Conservation (phyloP, 2,113 vertebrate species). For the Perca flavescens region DNA sequence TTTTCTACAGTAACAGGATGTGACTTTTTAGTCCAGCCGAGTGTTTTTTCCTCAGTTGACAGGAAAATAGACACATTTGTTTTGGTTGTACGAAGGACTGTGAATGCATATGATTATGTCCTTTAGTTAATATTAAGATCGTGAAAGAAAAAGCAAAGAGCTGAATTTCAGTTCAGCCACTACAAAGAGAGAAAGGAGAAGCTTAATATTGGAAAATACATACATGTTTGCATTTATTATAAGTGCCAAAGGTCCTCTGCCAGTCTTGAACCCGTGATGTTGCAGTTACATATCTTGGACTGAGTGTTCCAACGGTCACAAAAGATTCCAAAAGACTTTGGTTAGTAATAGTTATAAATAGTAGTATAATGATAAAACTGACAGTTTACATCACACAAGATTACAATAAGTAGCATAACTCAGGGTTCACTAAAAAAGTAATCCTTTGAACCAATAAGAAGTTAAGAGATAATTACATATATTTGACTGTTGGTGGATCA, state of each 20-base stretch:
- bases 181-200: background rate
- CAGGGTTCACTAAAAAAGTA: slow-evolving; percentile 38
- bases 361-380: background rate
- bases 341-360: background rate
- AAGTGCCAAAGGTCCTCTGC: background rate
- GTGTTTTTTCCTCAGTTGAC: slow-evolving; percentile 2
- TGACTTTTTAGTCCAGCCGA: slow-evolving; percentile 5
- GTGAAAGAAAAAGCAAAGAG: background rate
- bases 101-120: background rate
- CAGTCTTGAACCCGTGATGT: background rate
- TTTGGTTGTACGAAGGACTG: background rate
- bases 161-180: background rate
- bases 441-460: slow-evolving; percentile 39
- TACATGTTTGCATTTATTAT: background rate
- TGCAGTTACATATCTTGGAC: background rate
- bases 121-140: background rate
- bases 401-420: slow-evolving; percentile 36
- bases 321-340: background rate
- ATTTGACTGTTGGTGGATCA: slow-evolving; percentile 43
- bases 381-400: background rate
- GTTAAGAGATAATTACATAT: slow-evolving; percentile 47
- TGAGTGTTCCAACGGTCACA: background rate
- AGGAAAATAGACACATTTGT: background rate
- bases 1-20: slow-evolving; percentile 18
- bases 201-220: background rate